Evolutionary conservation across 1,140 invertebrate genomes (phyloP).

Genomic region (Colletes latitarsis): DNA sequence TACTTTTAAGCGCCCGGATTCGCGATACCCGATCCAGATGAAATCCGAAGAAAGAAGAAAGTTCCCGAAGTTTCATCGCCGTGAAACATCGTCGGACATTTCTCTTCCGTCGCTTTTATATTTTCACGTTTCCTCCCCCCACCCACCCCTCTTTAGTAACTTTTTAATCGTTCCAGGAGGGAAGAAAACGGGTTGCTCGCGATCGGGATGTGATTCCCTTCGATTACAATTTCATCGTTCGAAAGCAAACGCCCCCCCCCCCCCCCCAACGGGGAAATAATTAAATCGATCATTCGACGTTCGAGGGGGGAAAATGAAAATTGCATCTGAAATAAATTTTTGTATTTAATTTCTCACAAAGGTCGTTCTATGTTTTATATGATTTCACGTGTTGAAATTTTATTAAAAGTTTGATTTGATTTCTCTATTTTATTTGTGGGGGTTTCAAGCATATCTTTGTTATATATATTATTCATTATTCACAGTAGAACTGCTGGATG

Average conservation of each 20-base stretch:
- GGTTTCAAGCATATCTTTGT: too few relatives aligned
- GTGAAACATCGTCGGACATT: constrained; percentile 11
- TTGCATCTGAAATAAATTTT: too few relatives aligned
- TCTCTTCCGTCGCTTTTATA: constrained; percentile 23
- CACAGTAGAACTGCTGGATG: too few relatives aligned
- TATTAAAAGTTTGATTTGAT: too few relatives aligned
- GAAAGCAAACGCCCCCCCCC: neutral
- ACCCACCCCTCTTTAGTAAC: neutral
- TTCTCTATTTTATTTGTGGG: too few relatives aligned
- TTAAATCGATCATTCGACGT: neutral
- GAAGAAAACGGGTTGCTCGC: neutral
- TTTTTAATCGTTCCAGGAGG: constrained; percentile 17
- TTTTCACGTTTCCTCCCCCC: neutral
- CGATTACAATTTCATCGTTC: neutral
- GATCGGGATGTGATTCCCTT: neutral
- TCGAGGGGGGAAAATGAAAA: too few relatives aligned
- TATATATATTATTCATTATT: too few relatives aligned
- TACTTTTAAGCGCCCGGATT: constrained; percentile 23
- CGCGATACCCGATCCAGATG: constrained; percentile 16
- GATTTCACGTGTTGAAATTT: too few relatives aligned
- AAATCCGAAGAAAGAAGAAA: constrained; percentile 15
- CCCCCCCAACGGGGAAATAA: neutral
- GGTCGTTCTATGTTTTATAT: too few relatives aligned
- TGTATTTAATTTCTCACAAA: too few relatives aligned
- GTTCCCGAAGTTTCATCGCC: constrained; percentile 24